Conservation (phyloP, 2,113 vertebrate genomes). For the Microcebus jonahi region DNA sequence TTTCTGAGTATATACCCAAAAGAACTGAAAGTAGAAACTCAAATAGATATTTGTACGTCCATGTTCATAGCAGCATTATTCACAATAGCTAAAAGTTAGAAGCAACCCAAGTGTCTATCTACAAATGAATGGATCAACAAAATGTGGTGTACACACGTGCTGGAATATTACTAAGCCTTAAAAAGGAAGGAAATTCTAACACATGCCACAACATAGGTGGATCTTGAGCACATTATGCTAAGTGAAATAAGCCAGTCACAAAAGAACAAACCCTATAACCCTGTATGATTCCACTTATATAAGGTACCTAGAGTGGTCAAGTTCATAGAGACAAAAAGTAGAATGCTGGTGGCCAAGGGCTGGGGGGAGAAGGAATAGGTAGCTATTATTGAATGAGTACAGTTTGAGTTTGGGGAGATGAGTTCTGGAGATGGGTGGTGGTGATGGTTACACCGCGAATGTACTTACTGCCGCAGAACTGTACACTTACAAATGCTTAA, state of each 20-base stretch:
- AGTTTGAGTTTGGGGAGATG: neutral
- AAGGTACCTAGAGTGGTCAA: neutral
- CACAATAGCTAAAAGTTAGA: neutral
- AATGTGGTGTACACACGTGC: neutral
- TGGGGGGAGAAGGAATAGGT: too few species aligned
- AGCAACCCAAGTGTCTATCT: neutral
- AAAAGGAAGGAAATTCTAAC: neutral
- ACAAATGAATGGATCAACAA: neutral
- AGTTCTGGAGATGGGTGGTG: neutral
- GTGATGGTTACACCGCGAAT: neutral
- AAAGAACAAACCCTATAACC: neutral
- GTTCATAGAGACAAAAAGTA: neutral
- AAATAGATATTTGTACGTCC: too few species aligned
- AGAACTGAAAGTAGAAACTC: neutral
- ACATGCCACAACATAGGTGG: neutral
- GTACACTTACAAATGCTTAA: neutral
- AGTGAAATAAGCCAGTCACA: neutral
- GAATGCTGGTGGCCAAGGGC: neutral
- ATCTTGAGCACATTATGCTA: neutral
- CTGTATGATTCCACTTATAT: neutral
- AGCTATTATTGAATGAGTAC: neutral
- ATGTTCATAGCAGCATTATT: neutral
- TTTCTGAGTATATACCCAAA: neutral
- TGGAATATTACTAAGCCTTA: neutral
- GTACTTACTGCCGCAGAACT: neutral